Evolutionary conservation across 1,140 invertebrate species (phyloP).

Genomic region (Magallana angulata): DNA sequence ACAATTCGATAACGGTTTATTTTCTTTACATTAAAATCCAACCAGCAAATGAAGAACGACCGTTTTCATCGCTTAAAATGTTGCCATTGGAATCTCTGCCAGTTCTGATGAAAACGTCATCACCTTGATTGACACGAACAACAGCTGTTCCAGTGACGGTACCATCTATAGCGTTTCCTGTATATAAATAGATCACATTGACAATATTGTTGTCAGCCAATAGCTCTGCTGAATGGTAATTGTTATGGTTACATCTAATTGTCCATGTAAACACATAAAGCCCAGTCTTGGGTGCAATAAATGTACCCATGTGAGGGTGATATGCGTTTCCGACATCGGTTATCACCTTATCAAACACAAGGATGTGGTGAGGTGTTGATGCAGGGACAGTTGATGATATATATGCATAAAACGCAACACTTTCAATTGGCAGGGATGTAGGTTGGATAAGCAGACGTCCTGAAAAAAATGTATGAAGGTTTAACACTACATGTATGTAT

Average conservation of each 20-base stretch:
- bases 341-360: conserved; percentile 20
- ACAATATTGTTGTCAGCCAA: neutral
- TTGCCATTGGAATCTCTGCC: neutral
- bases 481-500: too few relatives aligned
- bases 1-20: too few relatives aligned
- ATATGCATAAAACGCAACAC: conserved; percentile 30
- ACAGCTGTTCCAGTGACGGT: neutral
- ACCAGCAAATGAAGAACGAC: conserved; percentile 27
- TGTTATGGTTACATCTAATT: neutral
- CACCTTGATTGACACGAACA: neutral
- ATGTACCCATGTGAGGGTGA: neutral
- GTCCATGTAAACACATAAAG: conserved; percentile 40
- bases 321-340: conserved; percentile 32
- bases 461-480: too few relatives aligned
- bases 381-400: neutral
- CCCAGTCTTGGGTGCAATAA: neutral
- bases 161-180: neutral
- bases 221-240: neutral
- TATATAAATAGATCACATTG: neutral
- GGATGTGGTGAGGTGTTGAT: neutral
- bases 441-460: too few relatives aligned
- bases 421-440: neutral
- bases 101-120: neutral
- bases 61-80: neutral
- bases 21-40: neutral